These are phyloP conservation scores for Oedothorax gibbosus DNA, from an alignment of 1,140 invertebrate genomes.

Conservation along the genomic window DNA sequence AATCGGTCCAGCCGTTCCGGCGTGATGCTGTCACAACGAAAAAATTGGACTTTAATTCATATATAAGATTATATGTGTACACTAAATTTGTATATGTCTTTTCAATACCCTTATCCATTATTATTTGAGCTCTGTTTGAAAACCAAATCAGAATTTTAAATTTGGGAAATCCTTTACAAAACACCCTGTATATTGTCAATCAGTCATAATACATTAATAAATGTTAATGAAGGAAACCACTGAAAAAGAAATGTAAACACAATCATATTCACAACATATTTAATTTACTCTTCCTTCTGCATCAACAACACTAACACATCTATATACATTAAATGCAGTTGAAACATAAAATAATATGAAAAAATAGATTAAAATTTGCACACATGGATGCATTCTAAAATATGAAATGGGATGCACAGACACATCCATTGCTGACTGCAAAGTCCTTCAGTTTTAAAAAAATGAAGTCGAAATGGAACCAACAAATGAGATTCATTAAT, in stretches of 20 bases:
- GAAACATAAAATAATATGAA: slow-evolving; percentile 59
- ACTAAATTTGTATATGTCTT: no score
- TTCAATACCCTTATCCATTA: no score
- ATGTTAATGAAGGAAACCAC: no score
- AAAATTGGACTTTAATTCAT: no score
- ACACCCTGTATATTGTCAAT: no score
- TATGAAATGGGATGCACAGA: slow-evolving; percentile 47
- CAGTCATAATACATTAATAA: no score
- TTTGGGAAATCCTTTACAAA: no score
- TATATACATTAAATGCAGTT: slow-evolving; percentile 59
- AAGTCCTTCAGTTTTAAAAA: slow-evolving; percentile 30
- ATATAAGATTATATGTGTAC: no score
- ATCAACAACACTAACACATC: slow-evolving; percentile 59
- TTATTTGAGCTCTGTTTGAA: no score
- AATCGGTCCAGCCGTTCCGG: no score
- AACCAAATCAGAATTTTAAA: no score
- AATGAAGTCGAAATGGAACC: neutral
- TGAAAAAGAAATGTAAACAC: neutral
- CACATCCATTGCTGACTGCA: slow-evolving; percentile 46
- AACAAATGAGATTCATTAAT: slow-evolving; percentile 44
- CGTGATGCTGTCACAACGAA: no score
- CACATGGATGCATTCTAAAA: slow-evolving; percentile 49
- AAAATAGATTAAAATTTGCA: slow-evolving; percentile 61
- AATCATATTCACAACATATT: slow-evolving; percentile 52
- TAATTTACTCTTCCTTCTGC: slow-evolving; percentile 53